Conservation (phyloP, 92 coral and sea anemone genomes). For the Heliopora coerulea region DNA sequence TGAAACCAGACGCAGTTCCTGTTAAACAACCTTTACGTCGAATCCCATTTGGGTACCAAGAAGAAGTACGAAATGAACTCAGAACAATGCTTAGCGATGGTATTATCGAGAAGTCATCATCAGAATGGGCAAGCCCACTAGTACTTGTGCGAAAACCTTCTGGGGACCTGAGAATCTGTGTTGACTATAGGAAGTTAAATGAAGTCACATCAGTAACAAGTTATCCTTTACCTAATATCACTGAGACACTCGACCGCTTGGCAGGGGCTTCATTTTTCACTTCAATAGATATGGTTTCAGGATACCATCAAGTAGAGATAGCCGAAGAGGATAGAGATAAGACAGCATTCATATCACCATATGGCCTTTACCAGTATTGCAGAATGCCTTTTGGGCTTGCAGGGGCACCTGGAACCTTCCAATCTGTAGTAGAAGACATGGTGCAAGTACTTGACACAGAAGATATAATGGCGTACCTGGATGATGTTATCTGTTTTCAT, state of each 20-base stretch:
- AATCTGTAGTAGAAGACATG: slow-evolving; percentile 51
- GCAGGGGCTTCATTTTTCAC: slow-evolving; percentile 44
- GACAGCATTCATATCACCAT: slow-evolving; percentile 57
- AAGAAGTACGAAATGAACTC: slow-evolving; percentile 46
- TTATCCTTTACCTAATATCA: slow-evolving; percentile 41
- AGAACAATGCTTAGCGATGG: slow-evolving; percentile 53
- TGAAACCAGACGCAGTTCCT: slow-evolving; percentile 43
- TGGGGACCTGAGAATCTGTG: slow-evolving; percentile 51
- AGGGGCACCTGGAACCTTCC: slow-evolving; percentile 56
- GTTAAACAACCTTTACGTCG: slow-evolving; percentile 27
- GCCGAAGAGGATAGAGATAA: slow-evolving; percentile 25
- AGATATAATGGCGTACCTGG: slow-evolving; percentile 54
- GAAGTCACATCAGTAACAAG: slow-evolving; percentile 53
- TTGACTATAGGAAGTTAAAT: slow-evolving; percentile 55
- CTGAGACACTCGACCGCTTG: slow-evolving; percentile 35
- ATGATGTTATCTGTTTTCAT: slow-evolving; percentile 60
- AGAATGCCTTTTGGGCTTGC: slow-evolving; percentile 55
- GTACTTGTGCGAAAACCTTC: slow-evolving; percentile 41
- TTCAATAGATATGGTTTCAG: slow-evolving; percentile 49
- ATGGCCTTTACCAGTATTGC: slow-evolving; percentile 52
- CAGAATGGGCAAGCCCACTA: slow-evolving; percentile 51
- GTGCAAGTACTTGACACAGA: slow-evolving; percentile 40
- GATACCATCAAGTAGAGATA: slow-evolving; percentile 36
- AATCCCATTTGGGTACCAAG: slow-evolving; percentile 44
- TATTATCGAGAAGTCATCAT: slow-evolving; percentile 48